phyloP scores from a whole-genome alignment of 1,140 invertebrate species.

The honey bee (Apis mellifera) region Amel_HAv3.1 CM009943.2:5931501-5932000 shows the following conservation, averaged over 20 bases:
- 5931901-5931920: not conserved
- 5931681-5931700: not conserved
- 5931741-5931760: not conserved
- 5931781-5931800: not conserved
- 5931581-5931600: no score
- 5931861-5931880: not conserved
- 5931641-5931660: no score
- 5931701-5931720: not conserved
- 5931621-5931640: no score
- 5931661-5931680: no score
- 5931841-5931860: not conserved
- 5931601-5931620: no score
- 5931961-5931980: not conserved
- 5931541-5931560: not conserved
- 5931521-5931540: not conserved
- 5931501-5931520: not conserved
- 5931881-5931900: not conserved
- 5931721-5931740: not conserved
- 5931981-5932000: conserved; percentile 44
- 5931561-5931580: not conserved
- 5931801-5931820: not conserved
- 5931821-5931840: not conserved
- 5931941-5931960: conserved; percentile 1
- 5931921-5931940: conserved; percentile 10
- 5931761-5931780: not conserved